phyloP scores from a whole-genome alignment of 2,113 vertebrate genomes.

The Carassius gibelio region DNA sequence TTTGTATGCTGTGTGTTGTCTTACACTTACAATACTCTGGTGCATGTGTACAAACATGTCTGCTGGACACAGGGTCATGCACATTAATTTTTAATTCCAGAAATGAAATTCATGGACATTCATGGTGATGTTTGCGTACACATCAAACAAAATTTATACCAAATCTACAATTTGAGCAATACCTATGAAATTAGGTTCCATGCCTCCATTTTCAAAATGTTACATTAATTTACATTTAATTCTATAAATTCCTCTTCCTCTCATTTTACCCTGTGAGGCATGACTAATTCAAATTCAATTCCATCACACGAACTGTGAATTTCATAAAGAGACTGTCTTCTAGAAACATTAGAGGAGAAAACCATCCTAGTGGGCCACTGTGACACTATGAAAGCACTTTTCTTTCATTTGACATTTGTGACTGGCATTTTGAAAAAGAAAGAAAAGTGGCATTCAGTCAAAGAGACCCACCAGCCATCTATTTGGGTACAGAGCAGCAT shows the following conservation, averaged over 20 bases:
- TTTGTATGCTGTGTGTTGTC: not conserved
- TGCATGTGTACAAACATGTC: not conserved
- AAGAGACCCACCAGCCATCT: conserved; percentile 38
- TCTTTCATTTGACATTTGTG: conserved; percentile 61
- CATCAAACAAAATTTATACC: not conserved
- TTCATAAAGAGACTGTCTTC: not conserved
- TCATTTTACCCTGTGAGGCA: not conserved
- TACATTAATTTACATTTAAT: not conserved
- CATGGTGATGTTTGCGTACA: not conserved
- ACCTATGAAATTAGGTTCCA: not conserved
- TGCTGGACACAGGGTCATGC: not conserved
- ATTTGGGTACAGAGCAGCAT: conserved; percentile 44
- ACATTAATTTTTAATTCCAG: not conserved
- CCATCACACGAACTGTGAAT: not conserved
- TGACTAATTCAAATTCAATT: not conserved
- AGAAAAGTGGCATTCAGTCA: conserved; percentile 52
- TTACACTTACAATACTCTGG: not conserved
- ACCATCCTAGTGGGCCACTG: conserved; percentile 2
- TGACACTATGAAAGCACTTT: conserved; percentile 53
- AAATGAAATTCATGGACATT: not conserved
- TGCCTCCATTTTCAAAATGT: not conserved
- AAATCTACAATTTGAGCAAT: not conserved
- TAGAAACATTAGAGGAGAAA: conserved; percentile 25
- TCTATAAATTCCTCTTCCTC: not conserved
- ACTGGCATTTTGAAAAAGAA: conserved; percentile 57